phyloP scores from a whole-genome alignment of 2,888 invertebrate genomes.

The Acanthosepion pharaonis region DNA sequence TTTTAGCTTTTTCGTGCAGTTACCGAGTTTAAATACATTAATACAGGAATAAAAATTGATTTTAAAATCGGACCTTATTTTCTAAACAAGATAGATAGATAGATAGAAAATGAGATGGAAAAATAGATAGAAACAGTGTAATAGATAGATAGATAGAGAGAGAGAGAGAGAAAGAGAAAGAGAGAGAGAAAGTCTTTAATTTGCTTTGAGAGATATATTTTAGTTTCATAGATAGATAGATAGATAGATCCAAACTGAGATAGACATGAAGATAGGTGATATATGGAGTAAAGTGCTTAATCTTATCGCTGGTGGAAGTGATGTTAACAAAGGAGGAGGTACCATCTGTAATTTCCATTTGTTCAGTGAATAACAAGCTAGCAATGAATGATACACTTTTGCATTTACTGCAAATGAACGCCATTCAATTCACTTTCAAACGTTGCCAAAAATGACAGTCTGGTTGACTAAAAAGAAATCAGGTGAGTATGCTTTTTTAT shows the following conservation, averaged over 20 bases:
- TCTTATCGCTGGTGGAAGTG: neutral
- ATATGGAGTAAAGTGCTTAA: neutral
- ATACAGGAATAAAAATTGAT: too few relatives aligned
- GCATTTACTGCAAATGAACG: neutral
- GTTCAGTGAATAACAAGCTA: neutral
- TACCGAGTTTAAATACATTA: too few relatives aligned
- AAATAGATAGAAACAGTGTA: too few relatives aligned
- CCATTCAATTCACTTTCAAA: neutral
- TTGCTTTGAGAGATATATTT: too few relatives aligned
- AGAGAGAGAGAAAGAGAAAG: too few relatives aligned
- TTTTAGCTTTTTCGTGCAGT: too few relatives aligned
- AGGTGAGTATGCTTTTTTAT: neutral
- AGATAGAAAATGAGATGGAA: too few relatives aligned
- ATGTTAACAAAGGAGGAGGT: neutral
- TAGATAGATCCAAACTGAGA: neutral
- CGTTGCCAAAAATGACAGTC: neutral
- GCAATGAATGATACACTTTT: constrained; percentile 14
- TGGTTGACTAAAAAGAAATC: neutral
- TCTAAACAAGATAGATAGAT: too few relatives aligned
- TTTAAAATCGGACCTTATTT: too few relatives aligned
- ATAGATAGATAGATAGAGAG: too few relatives aligned
- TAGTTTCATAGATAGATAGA: neutral
- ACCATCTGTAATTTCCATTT: neutral
- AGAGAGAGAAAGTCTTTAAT: too few relatives aligned
- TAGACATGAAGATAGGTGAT: too few relatives aligned